These are phyloP conservation scores for Pangasianodon hypophthalmus DNA, from an alignment of 2,113 vertebrate species.

Conservation along the genomic window DNA sequence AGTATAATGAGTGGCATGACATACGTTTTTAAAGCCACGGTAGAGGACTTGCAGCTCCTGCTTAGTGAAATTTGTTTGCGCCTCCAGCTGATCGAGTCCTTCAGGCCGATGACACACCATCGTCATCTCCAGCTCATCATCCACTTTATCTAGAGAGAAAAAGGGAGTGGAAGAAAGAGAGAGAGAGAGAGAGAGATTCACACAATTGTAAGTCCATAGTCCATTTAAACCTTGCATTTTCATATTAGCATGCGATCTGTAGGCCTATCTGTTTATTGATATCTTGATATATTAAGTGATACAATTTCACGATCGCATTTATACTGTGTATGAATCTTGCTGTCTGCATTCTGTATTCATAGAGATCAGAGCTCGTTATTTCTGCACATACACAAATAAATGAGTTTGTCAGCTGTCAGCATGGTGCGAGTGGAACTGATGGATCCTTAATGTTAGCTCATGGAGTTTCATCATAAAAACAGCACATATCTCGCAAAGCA, in stretches of 20 bases:
- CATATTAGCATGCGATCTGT: not conserved
- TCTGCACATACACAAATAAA: not conserved
- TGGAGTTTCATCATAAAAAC: conserved; percentile 12
- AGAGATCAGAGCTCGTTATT: not conserved
- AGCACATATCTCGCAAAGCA: not conserved
- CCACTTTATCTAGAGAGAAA: conserved; percentile 83
- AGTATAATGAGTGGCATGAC: not conserved
- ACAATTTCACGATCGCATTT: not conserved
- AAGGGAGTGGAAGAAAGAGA: not conserved
- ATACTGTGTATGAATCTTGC: not conserved
- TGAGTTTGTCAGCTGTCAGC: not conserved
- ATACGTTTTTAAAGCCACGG: conserved; percentile 97
- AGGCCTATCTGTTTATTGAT: not conserved
- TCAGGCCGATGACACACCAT: conserved; percentile 92
- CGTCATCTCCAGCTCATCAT: conserved; percentile 96
- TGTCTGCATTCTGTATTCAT: not conserved
- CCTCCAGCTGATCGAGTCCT: conserved; percentile 91
- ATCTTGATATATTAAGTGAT: not conserved
- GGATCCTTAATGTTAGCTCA: not conserved
- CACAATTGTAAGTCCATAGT: not conserved
- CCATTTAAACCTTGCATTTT: not conserved
- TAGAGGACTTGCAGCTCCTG: conserved; percentile 96
- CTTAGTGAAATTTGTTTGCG: conserved; percentile 96
- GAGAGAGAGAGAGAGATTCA: not conserved
- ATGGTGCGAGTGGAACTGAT: not conserved